Base-by-base conservation (phyloP, 2,797 vertebrate species). In the Clarias pachynema region DNA sequence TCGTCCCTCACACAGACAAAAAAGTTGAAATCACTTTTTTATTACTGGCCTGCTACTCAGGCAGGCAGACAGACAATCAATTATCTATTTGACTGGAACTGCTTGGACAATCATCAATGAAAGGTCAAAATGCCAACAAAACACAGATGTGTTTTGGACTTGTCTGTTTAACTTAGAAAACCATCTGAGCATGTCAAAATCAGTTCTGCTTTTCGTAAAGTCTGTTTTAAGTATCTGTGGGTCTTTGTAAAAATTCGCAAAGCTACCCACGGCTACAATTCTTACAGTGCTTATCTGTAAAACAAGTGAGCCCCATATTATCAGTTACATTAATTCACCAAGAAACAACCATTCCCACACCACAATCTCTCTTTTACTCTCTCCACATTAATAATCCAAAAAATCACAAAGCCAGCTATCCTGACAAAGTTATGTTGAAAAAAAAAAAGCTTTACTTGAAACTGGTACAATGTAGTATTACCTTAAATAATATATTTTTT, bases 101-200 rank as follows among this genome's bases (percentile, higher is more conserved):
- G 40, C 65, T n/a, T 79, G 62, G 75, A 44, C 53, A 59, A 29
- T 69, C n/a, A 72, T 79, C 75, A 88, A 83, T 84, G 14, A 49
- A 81, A 29, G 74, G 68, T 85, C 37, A 86, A 79, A 68, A 83
- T 70, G 60, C 74, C 75, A 83, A 85, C 60, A 84, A 57, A 83
- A 72, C 60, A 34, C 57, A 29, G 24, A 62, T 69, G 31, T 85
- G 20, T 82, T 70, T 59, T 73, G 34, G 57, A 74, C 69, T 60
- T 70, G 31, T 22, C 78, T 53, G 8, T 57, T 73, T n/a, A 86
- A 24, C 37, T 62, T 70, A 69, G 63, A 69, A 68, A 84, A 81
- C 29, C 59, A 60, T 44, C 15, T 72, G 40, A 74, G 12, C 5
- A 63, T 69, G 74, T 56, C 37, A 31, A 22, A 79, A 84, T 69